Conservation (phyloP, 2,113 vertebrate genomes). For the Edolisoma coerulescens region DNA sequence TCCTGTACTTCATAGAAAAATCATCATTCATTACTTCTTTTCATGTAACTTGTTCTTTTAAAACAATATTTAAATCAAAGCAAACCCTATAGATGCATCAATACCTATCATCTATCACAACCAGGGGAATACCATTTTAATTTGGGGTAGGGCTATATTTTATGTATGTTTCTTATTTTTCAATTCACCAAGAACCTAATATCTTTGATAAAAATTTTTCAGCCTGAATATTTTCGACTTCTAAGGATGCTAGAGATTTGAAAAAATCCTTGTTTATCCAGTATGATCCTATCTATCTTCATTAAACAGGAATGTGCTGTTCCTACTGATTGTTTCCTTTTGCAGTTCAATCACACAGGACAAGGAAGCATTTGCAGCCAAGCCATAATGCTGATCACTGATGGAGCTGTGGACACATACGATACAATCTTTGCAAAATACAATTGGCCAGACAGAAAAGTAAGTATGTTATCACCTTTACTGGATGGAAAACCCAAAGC, state of each 20-base stretch:
- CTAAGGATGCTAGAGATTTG: neutral
- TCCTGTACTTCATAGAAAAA: neutral
- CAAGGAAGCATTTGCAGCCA: slow-evolving; percentile 96
- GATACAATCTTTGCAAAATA: slow-evolving; percentile 93
- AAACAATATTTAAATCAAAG: neutral
- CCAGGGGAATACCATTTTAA: neutral
- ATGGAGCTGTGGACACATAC: slow-evolving; percentile 96
- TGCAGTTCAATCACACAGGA: slow-evolving; percentile 94
- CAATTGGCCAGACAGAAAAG: slow-evolving; percentile 98
- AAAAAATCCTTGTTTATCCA: neutral
- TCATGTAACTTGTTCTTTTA: neutral
- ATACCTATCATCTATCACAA: neutral
- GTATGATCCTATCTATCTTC: neutral
- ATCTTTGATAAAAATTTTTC: neutral
- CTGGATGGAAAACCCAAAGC: neutral
- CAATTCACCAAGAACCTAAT: neutral
- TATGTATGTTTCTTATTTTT: neutral
- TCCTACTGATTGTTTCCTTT: neutral
- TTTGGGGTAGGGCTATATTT: neutral
- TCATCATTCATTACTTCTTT: neutral
- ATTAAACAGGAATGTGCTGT: neutral
- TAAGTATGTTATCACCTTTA: slow-evolving; percentile 34
- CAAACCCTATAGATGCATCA: neutral
- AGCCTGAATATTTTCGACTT: neutral
- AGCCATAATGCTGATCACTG: slow-evolving; percentile 97